These are phyloP conservation scores for Oryzias curvinotus DNA, from an alignment of 2,113 vertebrate genomes.

Conservation along the genomic window DNA sequence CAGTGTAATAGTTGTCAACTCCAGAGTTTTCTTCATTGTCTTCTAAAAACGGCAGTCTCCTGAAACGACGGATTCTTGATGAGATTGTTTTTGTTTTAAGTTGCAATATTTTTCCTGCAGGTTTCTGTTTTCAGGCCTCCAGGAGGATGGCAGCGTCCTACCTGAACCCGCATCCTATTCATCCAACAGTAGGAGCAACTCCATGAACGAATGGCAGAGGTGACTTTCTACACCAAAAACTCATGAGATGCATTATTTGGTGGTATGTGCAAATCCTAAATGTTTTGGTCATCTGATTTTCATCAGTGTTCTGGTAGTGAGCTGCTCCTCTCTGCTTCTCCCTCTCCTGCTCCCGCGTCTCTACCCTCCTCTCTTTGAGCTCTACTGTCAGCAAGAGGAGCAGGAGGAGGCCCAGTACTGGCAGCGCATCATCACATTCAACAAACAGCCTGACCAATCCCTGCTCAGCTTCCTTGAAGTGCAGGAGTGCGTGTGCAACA, in stretches of 20 bases:
- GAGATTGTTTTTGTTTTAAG: not conserved
- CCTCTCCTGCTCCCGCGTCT: slow-evolving; percentile 91
- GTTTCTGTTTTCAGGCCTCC: slow-evolving; percentile 94
- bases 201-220: slow-evolving; percentile 42
- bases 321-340: slow-evolving; percentile 87
- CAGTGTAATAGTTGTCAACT: too few species aligned
- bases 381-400: slow-evolving; percentile 92
- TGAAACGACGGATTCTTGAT: too few species aligned
- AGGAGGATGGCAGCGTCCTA: slow-evolving; percentile 88
- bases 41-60: too few species aligned
- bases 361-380: slow-evolving; percentile 92
- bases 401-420: slow-evolving; percentile 89
- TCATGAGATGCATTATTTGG: slow-evolving; percentile 28
- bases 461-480: slow-evolving; percentile 91
- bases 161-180: slow-evolving; percentile 69
- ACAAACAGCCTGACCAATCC: slow-evolving; percentile 89
- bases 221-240: slow-evolving; percentile 57
- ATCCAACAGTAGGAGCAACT: slow-evolving; percentile 15
- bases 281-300: not conserved
- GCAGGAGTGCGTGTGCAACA: slow-evolving; percentile 78
- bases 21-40: too few species aligned
- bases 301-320: slow-evolving; percentile 75
- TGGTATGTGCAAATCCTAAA: too few species aligned
- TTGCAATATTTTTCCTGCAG: slow-evolving; percentile 60
- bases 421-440: slow-evolving; percentile 88